Base-by-base conservation (phyloP, 2,888 invertebrate species). In the Acholoe squamosa region DNA sequence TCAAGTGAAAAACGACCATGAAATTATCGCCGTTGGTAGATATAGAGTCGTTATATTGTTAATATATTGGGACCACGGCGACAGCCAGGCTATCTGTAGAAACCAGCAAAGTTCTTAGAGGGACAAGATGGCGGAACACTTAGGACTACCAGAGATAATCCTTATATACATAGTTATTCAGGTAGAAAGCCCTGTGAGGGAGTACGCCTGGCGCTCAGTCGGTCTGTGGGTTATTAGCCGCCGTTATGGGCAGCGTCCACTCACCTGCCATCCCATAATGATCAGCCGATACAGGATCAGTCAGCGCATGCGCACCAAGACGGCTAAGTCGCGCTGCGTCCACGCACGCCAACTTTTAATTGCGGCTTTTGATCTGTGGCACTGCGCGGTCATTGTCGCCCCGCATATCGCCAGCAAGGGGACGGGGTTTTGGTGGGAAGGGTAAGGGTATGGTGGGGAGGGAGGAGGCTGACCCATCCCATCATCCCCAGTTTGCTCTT, bases 221-320 rank as follows among this genome's bases (percentile, higher is more conserved):
- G 7, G 61, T 7, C 22, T 19, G 61, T n/a, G 22, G 61, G 43
- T 43, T 61, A 61, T 61, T 61, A 61, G 61, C 61, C n/a, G 7
- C 61, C 61, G 61, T 61, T 61, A 61, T 61, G 61, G 61, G 22
- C 61, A 19, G 61, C 22, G 61, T 61, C 61, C 61, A 61, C 61
- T n/a, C 61, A 19, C 22, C 61, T 61, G 22, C 19, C 61, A 61
- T 61, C 80, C 80, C 33, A 43, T 80, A 80, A 80, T 80, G 80
- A 80, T 80, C 80, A 80, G 80, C 33, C 43, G 80, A 80, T 80
- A 80, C 80, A 80, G 80, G 80, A 80, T 80, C 80, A 80, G 33
- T 33, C 80, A 43, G 34, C 33, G 33, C 43, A 43, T 43, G 33
- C 80, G 33, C 43, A 61, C 33, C 34, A 80, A 43, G 43, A 33